Percentiles rank a stretch among this genome's conserved stretches.
Evolutionary conservation across 2,797 vertebrate genomes (phyloP).

Genomic region (Sebastiscus tertius): DNA sequence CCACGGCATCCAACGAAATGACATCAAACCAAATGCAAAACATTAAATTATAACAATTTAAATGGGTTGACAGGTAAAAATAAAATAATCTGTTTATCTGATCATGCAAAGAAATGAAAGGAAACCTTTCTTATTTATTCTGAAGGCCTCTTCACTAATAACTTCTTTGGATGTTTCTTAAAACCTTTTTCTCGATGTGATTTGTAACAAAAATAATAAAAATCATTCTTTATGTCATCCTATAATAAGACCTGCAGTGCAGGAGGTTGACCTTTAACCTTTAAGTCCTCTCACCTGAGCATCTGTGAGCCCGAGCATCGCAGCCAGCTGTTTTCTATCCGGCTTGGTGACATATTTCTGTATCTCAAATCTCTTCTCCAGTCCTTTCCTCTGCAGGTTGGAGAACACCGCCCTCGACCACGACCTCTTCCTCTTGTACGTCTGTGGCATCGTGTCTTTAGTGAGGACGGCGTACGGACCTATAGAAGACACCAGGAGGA

Average conservation of each 20-base stretch:
- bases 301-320: constrained; percentile 97
- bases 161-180: neutral
- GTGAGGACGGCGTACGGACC: constrained; percentile 96
- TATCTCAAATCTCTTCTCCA: constrained; percentile 98
- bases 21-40: neutral
- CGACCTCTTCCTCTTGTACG: constrained; percentile 96
- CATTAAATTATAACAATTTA: neutral
- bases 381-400: constrained; percentile 96
- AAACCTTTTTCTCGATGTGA: neutral
- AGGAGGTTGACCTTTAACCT: neutral
- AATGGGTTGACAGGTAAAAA: neutral
- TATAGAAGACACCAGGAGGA: constrained; percentile 60
- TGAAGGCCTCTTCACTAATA: neutral
- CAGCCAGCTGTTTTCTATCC: constrained; percentile 96
- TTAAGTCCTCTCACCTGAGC: constrained; percentile 87
- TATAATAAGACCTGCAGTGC: neutral
- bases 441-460: constrained; percentile 98
- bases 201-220: neutral
- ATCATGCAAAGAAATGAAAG: neutral
- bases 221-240: neutral
- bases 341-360: constrained; percentile 99
- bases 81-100: neutral
- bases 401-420: constrained; percentile 99
- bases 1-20: no score
- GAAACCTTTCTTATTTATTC: neutral